phyloP scores from a whole-genome alignment of 2,888 invertebrate genomes.

The Mystacides longicornis region DNA sequence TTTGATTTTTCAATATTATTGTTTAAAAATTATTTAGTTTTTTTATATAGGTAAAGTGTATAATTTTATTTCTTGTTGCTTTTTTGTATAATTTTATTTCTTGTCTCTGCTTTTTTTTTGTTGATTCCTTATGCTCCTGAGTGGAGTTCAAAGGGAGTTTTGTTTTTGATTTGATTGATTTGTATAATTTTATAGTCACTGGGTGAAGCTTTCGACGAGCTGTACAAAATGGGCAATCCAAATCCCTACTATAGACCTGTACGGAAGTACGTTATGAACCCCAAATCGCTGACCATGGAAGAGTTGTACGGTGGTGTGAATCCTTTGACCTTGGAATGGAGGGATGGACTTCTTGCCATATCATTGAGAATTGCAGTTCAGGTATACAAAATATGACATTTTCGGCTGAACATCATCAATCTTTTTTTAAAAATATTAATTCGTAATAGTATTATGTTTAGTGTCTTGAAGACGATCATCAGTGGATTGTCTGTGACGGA shows the following conservation, averaged over 20 bases:
- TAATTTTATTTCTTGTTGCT: no score
- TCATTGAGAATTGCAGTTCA: conserved; percentile 43
- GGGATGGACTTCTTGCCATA: conserved; percentile 72
- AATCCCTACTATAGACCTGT: conserved; percentile 65
- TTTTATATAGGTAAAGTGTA: not conserved
- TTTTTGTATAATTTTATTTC: no score
- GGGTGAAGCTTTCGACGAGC: conserved; percentile 58
- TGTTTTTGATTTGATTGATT: not conserved
- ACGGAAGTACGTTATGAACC: conserved; percentile 74
- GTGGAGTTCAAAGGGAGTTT: not conserved
- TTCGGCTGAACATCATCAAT: not conserved
- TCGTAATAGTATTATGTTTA: conserved; percentile 26
- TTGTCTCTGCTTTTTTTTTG: no score
- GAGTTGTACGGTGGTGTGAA: conserved; percentile 86
- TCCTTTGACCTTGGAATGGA: conserved; percentile 80
- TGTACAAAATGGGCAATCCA: conserved; percentile 52
- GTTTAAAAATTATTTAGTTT: not conserved
- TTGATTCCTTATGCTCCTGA: no score
- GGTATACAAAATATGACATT: conserved; percentile 29
- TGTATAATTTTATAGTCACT: conserved; percentile 50
- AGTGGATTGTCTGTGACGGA: conserved; percentile 91
- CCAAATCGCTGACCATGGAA: conserved; percentile 80
- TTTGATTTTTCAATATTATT: not conserved
- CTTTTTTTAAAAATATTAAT: not conserved
- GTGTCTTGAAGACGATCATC: conserved; percentile 59